phyloP scores from a whole-genome alignment of 2,888 invertebrate genomes.

The Proisotoma minuta region DNA sequence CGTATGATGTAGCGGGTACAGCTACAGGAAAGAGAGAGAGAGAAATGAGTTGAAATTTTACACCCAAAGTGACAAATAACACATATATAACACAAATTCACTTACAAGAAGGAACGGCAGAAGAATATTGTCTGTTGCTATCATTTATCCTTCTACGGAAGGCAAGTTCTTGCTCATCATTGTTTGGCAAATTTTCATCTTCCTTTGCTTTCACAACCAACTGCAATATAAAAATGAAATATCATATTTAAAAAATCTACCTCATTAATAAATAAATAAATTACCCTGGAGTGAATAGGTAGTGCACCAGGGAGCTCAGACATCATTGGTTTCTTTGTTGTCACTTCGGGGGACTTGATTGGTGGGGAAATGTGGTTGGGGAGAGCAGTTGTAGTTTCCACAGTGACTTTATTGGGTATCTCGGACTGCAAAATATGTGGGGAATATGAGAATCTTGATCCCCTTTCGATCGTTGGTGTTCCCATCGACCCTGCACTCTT shows the following conservation, averaged over 20 bases:
- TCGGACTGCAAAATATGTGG: conserved; percentile 8
- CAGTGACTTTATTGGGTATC: conserved; percentile 16
- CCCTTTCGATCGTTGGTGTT: background rate
- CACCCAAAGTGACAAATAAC: background rate
- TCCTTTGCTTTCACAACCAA: conserved; percentile 45
- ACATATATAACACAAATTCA: background rate
- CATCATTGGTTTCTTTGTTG: conserved; percentile 43
- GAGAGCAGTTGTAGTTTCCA: background rate
- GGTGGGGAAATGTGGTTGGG: conserved; percentile 8
- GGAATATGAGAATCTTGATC: background rate
- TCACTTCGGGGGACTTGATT: conserved; percentile 25
- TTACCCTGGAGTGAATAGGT: conserved; percentile 47
- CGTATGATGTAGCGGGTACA: conserved; percentile 18
- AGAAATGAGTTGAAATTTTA: background rate
- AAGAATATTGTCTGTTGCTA: conserved; percentile 39
- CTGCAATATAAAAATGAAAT: no score
- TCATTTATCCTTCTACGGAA: conserved; percentile 45
- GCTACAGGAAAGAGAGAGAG: background rate
- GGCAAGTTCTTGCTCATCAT: conserved; percentile 36
- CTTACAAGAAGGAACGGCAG: conserved; percentile 19
- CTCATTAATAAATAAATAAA: no score
- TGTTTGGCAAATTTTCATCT: conserved; percentile 43
- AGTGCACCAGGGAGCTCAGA: conserved; percentile 47
- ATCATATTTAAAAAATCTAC: no score
- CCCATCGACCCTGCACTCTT: background rate